Percentiles rank a stretch among this genome's conserved stretches.
These are phyloP conservation scores for Hesperia comma DNA, from an alignment of 2,888 invertebrate genomes.

Conservation along the genomic window DNA sequence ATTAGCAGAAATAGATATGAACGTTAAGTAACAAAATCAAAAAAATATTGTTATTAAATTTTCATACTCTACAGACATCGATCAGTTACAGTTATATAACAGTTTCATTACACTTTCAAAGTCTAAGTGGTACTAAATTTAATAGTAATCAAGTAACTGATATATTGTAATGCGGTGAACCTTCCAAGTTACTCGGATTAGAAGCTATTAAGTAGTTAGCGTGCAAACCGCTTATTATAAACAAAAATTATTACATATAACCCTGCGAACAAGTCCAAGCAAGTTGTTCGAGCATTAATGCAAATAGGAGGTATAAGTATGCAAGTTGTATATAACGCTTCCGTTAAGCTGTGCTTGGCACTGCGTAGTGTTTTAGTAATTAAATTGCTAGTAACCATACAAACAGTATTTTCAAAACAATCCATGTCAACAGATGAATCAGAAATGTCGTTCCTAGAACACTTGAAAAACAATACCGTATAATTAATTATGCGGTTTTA, in stretches of 20 bases:
- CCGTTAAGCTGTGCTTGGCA: conserved; percentile 31
- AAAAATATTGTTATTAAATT: too few species aligned
- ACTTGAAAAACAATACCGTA: conserved; percentile 16
- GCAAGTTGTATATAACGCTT: conserved; percentile 20
- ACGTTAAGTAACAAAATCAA: too few species aligned
- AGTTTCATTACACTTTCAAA: not conserved
- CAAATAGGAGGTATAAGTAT: conserved; percentile 36
- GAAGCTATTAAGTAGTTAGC: conserved; percentile 35
- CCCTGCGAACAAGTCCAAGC: conserved; percentile 28
- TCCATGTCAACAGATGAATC: conserved; percentile 30
- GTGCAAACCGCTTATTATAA: conserved; percentile 37
- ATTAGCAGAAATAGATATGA: too few species aligned
- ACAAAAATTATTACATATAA: conserved; percentile 36
- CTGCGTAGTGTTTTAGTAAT: conserved; percentile 35
- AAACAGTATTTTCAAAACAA: conserved; percentile 32
- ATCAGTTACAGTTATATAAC: not conserved
- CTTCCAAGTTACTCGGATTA: conserved; percentile 25
- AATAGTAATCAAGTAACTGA: conserved; percentile 29
- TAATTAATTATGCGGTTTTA: conserved; percentile 13
- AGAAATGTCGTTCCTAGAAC: conserved; percentile 24
- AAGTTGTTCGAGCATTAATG: conserved; percentile 35
- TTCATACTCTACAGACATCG: too few species aligned
- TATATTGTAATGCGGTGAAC: conserved; percentile 24
- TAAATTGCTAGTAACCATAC: conserved; percentile 21
- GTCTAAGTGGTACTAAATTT: not conserved